phyloP scores from a whole-genome alignment of 2,113 vertebrate species.

The Glaucidium brasilianum region DNA sequence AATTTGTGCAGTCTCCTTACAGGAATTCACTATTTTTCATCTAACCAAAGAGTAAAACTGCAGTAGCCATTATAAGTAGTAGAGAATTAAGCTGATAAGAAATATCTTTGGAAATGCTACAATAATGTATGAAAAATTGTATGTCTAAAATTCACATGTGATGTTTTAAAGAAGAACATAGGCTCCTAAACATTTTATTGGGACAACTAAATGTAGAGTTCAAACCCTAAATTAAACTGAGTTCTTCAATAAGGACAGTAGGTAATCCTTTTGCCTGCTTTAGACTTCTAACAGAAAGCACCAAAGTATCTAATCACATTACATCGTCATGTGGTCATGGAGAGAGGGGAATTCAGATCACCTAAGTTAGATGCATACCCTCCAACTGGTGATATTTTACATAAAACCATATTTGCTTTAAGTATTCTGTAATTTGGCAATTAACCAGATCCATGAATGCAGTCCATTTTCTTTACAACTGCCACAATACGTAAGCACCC shows the following conservation, averaged over 20 bases:
- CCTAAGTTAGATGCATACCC: neutral
- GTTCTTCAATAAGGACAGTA: neutral
- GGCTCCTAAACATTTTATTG: neutral
- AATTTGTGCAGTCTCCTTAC: neutral
- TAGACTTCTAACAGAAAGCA: neutral
- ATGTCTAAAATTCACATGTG: neutral
- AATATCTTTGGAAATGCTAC: neutral
- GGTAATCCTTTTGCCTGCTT: neutral
- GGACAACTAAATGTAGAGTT: neutral
- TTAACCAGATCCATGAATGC: neutral
- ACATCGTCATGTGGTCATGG: neutral
- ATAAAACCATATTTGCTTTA: neutral
- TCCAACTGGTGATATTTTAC: neutral
- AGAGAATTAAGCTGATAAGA: neutral
- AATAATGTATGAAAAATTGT: neutral
- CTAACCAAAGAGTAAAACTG: neutral
- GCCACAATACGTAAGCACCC: neutral
- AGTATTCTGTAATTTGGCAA: neutral
- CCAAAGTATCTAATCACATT: neutral
- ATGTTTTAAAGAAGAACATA: neutral
- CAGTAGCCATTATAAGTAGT: neutral
- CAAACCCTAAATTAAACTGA: neutral
- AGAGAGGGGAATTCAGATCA: neutral
- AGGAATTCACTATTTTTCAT: neutral
- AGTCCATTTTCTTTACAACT: neutral